Percentiles rank a stretch among this genome's conserved stretches.
phyloP scores from a whole-genome alignment of 2,113 vertebrate species.

The Herpetotheres cachinnans region DNA sequence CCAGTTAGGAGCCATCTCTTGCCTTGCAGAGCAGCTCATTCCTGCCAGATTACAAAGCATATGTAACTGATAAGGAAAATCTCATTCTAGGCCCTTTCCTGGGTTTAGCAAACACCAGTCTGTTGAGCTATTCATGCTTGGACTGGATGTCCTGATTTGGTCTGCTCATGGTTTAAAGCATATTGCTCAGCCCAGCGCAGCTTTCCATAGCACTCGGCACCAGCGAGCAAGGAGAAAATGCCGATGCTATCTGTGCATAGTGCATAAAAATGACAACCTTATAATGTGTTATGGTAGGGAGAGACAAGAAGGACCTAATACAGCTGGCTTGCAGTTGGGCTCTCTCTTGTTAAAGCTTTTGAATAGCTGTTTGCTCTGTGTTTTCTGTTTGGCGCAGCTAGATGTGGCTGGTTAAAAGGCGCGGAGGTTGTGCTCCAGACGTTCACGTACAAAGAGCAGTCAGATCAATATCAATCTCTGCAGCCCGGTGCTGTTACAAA shows the following conservation, averaged over 20 bases:
- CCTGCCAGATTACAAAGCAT: accelerated
- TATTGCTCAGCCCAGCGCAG: not conserved
- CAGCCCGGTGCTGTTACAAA: not conserved
- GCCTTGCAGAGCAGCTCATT: accelerated
- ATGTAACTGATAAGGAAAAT: not conserved
- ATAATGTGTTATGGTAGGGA: accelerated
- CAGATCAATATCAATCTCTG: not conserved
- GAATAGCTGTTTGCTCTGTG: not conserved
- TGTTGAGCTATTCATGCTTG: not conserved
- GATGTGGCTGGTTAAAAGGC: not conserved
- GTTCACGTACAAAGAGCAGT: not conserved
- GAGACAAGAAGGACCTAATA: accelerated
- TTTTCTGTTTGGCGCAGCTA: not conserved
- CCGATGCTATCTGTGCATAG: accelerated
- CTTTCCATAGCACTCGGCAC: accelerated
- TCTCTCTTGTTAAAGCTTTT: not conserved
- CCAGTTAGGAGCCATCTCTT: not conserved
- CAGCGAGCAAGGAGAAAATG: not conserved
- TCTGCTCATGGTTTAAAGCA: accelerated
- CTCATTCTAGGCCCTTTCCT: not conserved
- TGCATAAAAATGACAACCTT: not conserved
- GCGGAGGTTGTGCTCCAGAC: not conserved
- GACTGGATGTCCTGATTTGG: not conserved
- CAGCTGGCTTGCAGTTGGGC: not conserved
- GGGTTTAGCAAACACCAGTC: not conserved